Base-by-base conservation (phyloP, 2,113 vertebrate species). In the human (Homo sapiens) region DNA sequence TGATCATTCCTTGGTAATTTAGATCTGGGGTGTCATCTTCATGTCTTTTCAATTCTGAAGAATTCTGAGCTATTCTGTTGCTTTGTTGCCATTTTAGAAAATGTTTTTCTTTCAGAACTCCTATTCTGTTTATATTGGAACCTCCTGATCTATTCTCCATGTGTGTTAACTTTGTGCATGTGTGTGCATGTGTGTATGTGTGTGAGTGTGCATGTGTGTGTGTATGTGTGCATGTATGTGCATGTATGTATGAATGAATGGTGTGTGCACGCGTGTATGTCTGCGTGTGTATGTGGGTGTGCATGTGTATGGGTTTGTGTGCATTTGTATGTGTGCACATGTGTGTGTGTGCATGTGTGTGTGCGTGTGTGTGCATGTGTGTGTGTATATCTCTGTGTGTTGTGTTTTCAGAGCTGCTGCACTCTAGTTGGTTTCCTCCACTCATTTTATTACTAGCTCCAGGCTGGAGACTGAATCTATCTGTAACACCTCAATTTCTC, bases 301-400 rank as follows among this genome's bases (percentile, higher is more conserved):
- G 61, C 0, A 0, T 6, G 61, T 32, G 27, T 32, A 4, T 13
- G 1, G 2, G 5, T 66, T 5, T 35, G 30, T 32, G 27, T 66
- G 59, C 4, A 1, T 27, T 8, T 27, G 25, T 12, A 0, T 64
- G 27, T 32, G 10, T 13, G 27, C 5, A 10, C 30, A 27, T 64
- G 25, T 64, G 11, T 5, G 2, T 66, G 25, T 32, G 4, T 66
- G 11, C 14, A 1, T 14, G 30, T 61, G 9, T 30, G 27, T 30
- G 25, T 64, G 3, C 11, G 4, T 66, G 13, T 13, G 2, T 35
- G 64, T 66, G 12, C 7, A 1, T 6, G 4, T 30, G 13, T 45
- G 40, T 30, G 7, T 30, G 25, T 48, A 38, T 38, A 38, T 38
- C 38, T 38, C 8, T 48, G 27, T 4, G 25, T 30, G 73, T 30